Evolutionary conservation across 2,797 vertebrate genomes (phyloP), one percentile per base, ranked within the genome.

Genomic region (Podarcis siculus): DNA sequence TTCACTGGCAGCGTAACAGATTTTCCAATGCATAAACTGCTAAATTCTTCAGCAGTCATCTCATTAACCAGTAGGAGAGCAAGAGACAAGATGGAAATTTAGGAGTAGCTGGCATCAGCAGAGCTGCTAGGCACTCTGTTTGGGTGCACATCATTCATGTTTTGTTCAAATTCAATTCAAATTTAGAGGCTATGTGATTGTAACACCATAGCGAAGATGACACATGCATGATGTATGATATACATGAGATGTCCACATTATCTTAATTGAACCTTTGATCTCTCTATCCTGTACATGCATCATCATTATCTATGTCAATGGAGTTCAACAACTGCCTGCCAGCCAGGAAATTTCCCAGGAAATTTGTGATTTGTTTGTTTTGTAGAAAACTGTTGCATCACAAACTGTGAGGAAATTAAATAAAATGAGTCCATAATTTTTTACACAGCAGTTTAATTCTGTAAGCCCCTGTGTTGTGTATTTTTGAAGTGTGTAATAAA

Each of bases 1-100:
- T 32, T 64, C 79, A 88, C 9, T 76, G 27, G 85, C 12, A 84
- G 19, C 3, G 77, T 87, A 92, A 66, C 25, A 86, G 87, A 92
- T 78, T 79, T 91, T 78, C 4, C 49, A 87, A 69, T 79, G 82
- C 0, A 64, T 76, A 75, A 89, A 86, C 86, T 23, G 8, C 13
- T 87, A 92, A 92, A 93, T 82, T 82, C 27, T 89, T 42, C 87
- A 86, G 49, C 2, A 64, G 8, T 5, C 87, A 81, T 1, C 49
- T 85, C 81, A 81, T 85, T 89, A 89, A 89, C n/a, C 88, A 85
- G 83, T 83, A 12, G 66, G 76, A 91, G 69, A 81, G 69, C 23
- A 81, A 89, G 71, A 9, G 4, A 79, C 0, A 89, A 55, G 55
- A 3, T 39, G 85, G n/a, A 39, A 69, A 88, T 79, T 89, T 89